Conservation (phyloP, 2,797 vertebrate species). For the Catostomus latipinnis region DNA sequence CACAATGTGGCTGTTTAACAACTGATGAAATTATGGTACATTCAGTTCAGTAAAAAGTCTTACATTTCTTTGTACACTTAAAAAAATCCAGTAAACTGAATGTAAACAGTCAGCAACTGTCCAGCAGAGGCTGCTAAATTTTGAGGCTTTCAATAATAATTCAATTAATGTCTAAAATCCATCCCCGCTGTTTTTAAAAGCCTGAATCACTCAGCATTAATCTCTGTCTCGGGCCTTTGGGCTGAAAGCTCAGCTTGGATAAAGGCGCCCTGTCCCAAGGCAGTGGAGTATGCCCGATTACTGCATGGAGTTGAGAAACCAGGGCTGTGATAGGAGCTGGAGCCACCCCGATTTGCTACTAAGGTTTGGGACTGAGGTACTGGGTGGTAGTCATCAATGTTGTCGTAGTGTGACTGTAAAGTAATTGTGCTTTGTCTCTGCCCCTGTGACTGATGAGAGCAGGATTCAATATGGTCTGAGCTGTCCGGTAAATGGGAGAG, state of each 20-base stretch:
- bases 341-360: constrained; percentile 80
- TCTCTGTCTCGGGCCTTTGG: constrained; percentile 90
- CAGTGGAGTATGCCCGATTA: constrained; percentile 92
- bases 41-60: constrained; percentile 79
- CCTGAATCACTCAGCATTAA: constrained; percentile 88
- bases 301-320: constrained; percentile 79
- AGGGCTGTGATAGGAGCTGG: constrained; percentile 73
- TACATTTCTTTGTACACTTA: constrained; percentile 75
- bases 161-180: constrained; percentile 62
- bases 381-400: constrained; percentile 92
- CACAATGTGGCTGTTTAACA: constrained; percentile 73
- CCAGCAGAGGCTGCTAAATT: constrained; percentile 97
- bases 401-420: constrained; percentile 92
- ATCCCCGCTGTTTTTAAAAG: constrained; percentile 41
- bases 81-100: constrained; percentile 78
- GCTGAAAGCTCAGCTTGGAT: constrained; percentile 87
- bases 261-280: constrained; percentile 94
- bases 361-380: constrained; percentile 77
- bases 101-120: constrained; percentile 88
- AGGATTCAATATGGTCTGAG: constrained; percentile 78
- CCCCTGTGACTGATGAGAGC: constrained; percentile 81
- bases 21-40: constrained; percentile 73
- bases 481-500: constrained; percentile 70
- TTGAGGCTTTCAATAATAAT: constrained; percentile 63
- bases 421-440: constrained; percentile 82